Evolutionary conservation across 1,140 invertebrate genomes (phyloP), one percentile per base, ranked within the genome.

Genomic region (Lordiphosa stackelbergi): DNA sequence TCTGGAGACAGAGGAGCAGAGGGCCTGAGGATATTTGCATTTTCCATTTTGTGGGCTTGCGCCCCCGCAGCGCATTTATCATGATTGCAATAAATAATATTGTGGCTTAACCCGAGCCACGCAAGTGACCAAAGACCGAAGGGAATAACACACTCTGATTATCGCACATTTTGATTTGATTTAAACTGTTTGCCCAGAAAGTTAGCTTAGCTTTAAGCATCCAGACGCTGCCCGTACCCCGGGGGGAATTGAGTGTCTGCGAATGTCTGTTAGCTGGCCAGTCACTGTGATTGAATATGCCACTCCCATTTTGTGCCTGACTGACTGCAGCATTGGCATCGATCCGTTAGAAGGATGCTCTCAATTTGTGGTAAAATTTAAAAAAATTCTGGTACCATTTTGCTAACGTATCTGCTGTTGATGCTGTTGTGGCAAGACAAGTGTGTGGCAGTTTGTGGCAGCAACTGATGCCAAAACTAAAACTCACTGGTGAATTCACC

Each of bases 41-140:
- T 73, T 65, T 78, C 58, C 60, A 73, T 53, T 60, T 69, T 37
- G 24, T 41, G 43, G 24, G 35, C 40, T 51, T 38, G 16, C 45
- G 10, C 10, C 37, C 51, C 13, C 55, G 37, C 22, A 8, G 38
- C 48, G 40, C 46, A 73, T 79, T 79, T 70, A 79, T 77, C 58
- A 57, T 63, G 49, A 64, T 69, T 79, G 74, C 66, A 59, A 79
- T 81, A 79, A 79, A 79, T 79, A 79, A 74, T 70, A 66, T 55
- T 59, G 65, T 51, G 57, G 70, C 22, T 78, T 57, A 74, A 74
- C 66, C 28, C 28, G 28, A 7, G 5, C 28, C 28, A 31, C 28
- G 28, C 28, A 31, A 31, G 28, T 61, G 36, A 60, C 51, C 66
- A 41, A 38, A 34, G 49, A 48, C 34, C 70, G 54, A 12, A 12